phyloP scores from a whole-genome alignment of 2,113 vertebrate species.

The Boulengeromyrus knoepffleri region DNA sequence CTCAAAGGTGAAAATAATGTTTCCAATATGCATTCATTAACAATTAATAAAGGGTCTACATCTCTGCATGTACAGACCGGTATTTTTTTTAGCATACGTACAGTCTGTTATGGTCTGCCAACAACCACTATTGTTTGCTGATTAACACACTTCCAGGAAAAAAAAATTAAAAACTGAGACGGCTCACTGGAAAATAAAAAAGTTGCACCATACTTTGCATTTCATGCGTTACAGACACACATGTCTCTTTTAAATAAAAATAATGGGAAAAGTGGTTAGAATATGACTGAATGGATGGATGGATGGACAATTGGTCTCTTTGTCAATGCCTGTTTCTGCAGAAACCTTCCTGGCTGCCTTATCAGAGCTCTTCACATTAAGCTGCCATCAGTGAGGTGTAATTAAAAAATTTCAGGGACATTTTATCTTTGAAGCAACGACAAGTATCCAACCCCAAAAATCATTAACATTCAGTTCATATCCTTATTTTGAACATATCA shows the following conservation, averaged over 20 bases:
- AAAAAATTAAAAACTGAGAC: not conserved
- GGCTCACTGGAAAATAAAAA: not conserved
- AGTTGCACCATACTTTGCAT: not conserved
- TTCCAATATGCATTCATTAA: not conserved
- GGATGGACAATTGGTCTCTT: not conserved
- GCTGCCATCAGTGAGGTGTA: not conserved
- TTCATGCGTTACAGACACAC: not conserved
- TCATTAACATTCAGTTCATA: not conserved
- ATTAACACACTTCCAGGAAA: not conserved
- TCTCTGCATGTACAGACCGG: not conserved
- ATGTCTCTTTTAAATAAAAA: not conserved
- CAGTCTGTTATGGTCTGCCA: not conserved
- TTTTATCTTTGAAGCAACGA: not conserved
- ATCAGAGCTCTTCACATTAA: not conserved
- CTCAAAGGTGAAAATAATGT: not conserved
- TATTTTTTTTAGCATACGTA: not conserved
- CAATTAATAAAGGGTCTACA: not conserved
- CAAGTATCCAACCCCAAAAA: not conserved
- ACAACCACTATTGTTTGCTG: not conserved
- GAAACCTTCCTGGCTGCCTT: not conserved
- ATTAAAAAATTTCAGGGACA: not conserved
- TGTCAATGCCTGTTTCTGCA: not conserved
- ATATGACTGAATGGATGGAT: not conserved
- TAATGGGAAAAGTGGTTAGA: not conserved
- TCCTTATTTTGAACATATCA: not conserved